Evolutionary conservation across 2,797 vertebrate genomes (phyloP).

Genomic region (Rhinophrynus dorsalis): DNA sequence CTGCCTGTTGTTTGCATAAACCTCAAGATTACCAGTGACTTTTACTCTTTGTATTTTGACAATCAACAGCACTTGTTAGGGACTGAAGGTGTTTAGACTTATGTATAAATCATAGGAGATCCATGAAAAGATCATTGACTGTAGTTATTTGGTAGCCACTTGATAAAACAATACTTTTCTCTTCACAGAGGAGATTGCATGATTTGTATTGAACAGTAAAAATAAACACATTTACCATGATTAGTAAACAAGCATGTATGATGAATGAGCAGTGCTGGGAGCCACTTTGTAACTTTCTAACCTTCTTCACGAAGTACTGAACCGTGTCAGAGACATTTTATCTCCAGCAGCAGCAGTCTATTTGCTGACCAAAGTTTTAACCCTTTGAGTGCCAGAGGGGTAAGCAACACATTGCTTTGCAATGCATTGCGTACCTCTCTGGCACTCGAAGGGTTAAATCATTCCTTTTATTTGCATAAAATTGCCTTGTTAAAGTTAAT

Average conservation of each 20-base stretch:
- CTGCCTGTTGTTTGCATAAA: too few relatives aligned
- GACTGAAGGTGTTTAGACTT: constrained; percentile 1
- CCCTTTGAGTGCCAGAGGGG: too few relatives aligned
- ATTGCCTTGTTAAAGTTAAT: too few relatives aligned
- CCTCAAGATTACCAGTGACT: too few relatives aligned
- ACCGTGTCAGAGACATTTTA: constrained; percentile 47
- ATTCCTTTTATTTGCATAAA: constrained; percentile 61
- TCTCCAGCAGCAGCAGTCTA: constrained; percentile 31
- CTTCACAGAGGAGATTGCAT: constrained; percentile 22
- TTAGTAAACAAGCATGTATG: constrained; percentile 36
- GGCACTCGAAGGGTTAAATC: too few relatives aligned
- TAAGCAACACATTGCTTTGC: too few relatives aligned
- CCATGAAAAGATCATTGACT: constrained; percentile 7
- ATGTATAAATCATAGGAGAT: neutral
- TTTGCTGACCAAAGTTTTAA: too few relatives aligned
- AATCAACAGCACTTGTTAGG: too few relatives aligned
- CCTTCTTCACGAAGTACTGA: constrained; percentile 34
- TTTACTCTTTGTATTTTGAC: too few relatives aligned
- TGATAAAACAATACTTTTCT: too few relatives aligned
- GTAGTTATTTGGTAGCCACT: neutral
- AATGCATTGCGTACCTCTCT: too few relatives aligned
- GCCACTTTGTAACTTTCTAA: constrained; percentile 35
- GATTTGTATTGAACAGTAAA: constrained; percentile 22
- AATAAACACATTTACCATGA: constrained; percentile 21
- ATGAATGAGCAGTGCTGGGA: constrained; percentile 17